Conservation (phyloP, 2,888 invertebrate genomes). For the Trissolcus japonicus region DNA sequence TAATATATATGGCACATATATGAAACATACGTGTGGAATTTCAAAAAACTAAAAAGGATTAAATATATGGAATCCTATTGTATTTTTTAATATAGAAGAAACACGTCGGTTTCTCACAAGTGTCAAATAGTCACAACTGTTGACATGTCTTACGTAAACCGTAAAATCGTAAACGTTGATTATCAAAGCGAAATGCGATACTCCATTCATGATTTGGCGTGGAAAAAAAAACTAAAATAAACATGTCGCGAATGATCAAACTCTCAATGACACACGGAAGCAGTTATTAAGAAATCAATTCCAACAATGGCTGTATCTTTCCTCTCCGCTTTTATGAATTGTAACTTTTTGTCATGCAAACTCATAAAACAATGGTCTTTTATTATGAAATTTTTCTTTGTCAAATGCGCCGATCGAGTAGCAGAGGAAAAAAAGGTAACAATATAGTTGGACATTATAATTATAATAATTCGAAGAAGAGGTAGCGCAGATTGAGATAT, state of each 20-base stretch:
- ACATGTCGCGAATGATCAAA: background rate
- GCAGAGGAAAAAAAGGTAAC: background rate
- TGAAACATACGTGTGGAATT: too few relatives aligned
- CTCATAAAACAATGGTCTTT: too few relatives aligned
- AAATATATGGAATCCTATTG: too few relatives aligned
- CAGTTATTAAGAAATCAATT: conserved; percentile 1
- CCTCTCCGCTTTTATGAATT: too few relatives aligned
- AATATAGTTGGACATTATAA: background rate
- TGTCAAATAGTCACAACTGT: conserved; percentile 41
- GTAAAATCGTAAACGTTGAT: conserved; percentile 15
- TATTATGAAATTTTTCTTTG: too few relatives aligned
- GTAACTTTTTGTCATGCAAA: too few relatives aligned
- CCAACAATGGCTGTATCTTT: background rate
- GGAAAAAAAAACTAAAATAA: background rate
- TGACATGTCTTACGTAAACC: conserved; percentile 46
- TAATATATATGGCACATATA: too few relatives aligned
- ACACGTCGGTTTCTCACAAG: conserved; percentile 37
- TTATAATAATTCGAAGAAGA: too few relatives aligned
- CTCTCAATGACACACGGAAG: background rate
- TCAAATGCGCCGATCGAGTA: too few relatives aligned
- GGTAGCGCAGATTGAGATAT: too few relatives aligned
- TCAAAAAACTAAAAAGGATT: too few relatives aligned
- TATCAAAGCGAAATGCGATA: conserved; percentile 45
- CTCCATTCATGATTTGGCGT: conserved; percentile 17
- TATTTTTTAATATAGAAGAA: too few relatives aligned